These are phyloP conservation scores for Eristalinus aeneus DNA, from an alignment of 2,888 invertebrate species.

Conservation along the genomic window DNA sequence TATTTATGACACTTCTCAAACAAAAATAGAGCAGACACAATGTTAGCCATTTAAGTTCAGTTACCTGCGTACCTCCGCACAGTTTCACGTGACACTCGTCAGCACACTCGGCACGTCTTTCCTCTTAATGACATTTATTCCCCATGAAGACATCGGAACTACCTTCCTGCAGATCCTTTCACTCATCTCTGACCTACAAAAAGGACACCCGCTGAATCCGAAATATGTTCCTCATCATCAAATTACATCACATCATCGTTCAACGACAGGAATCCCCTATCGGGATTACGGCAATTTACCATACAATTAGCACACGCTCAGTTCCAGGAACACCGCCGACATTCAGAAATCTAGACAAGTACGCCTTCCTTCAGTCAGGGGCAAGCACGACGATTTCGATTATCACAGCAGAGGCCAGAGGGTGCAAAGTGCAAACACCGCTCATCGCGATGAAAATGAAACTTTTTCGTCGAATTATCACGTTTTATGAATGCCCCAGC, in stretches of 20 bases:
- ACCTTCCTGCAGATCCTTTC: neutral
- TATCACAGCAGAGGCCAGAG: neutral
- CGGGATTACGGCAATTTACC: neutral
- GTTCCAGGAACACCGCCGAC: neutral
- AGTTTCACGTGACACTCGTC: neutral
- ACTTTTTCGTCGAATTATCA: slow-evolving; percentile 8
- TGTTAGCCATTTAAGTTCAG: neutral
- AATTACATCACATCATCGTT: neutral
- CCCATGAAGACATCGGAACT: neutral
- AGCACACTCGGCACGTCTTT: neutral
- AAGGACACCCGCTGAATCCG: neutral
- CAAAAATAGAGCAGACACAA: too few relatives aligned
- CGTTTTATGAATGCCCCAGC: neutral
- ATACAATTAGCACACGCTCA: slow-evolving; percentile 6
- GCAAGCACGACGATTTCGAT: neutral
- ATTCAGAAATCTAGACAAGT: neutral
- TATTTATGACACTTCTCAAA: too few relatives aligned
- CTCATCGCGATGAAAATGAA: neutral
- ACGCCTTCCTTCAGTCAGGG: neutral
- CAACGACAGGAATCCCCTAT: neutral
- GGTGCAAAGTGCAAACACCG: neutral
- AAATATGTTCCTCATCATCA: neutral
- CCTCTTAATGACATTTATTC: neutral
- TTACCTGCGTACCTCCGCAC: neutral
- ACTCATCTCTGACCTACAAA: neutral